These are phyloP conservation scores for Gymnoscopelus microlampas DNA, from an alignment of 2,797 vertebrate genomes.

Conservation along the genomic window DNA sequence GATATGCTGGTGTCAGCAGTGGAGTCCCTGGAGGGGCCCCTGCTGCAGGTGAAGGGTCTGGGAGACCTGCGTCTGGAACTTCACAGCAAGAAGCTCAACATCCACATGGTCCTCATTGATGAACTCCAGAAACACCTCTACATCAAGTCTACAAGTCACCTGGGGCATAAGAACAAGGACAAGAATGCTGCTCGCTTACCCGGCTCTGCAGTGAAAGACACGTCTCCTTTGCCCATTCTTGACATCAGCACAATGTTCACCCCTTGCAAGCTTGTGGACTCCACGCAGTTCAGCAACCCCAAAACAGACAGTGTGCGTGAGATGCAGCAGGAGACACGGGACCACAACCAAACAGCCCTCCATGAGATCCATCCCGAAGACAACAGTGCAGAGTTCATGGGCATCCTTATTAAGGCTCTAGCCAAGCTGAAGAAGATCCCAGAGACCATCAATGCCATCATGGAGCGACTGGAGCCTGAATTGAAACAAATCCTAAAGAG, in stretches of 20 bases:
- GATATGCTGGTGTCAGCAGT: conserved; percentile 98
- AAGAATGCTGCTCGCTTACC: conserved; percentile 78
- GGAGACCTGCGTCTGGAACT: conserved; percentile 95
- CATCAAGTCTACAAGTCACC: conserved; percentile 93
- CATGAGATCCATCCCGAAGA: conserved; percentile 93
- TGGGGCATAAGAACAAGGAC: conserved; percentile 88
- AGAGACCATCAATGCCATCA: conserved; percentile 93
- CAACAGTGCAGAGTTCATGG: conserved; percentile 95
- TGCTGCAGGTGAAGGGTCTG: conserved; percentile 95
- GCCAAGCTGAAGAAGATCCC: conserved; percentile 97
- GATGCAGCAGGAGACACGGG: conserved; percentile 82
- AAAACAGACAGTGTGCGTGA: conserved; percentile 81
- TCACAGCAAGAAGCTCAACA: conserved; percentile 97
- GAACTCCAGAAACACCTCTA: conserved; percentile 96
- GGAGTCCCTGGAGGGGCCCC: conserved; percentile 90
- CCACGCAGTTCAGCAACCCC: conserved; percentile 88
- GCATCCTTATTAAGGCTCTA: conserved; percentile 93
- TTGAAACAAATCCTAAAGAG: conserved; percentile 96
- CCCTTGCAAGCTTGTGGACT: conserved; percentile 90
- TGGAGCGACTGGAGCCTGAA: conserved; percentile 94
- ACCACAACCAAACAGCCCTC: conserved; percentile 78
- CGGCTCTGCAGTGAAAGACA: conserved; percentile 85
- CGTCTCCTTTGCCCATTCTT: conserved; percentile 82
- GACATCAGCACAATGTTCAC: conserved; percentile 92
- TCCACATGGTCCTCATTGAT: conserved; percentile 95